Evolutionary conservation across 2,888 invertebrate genomes (phyloP).

Genomic region (Hydropsyche betteni): DNA sequence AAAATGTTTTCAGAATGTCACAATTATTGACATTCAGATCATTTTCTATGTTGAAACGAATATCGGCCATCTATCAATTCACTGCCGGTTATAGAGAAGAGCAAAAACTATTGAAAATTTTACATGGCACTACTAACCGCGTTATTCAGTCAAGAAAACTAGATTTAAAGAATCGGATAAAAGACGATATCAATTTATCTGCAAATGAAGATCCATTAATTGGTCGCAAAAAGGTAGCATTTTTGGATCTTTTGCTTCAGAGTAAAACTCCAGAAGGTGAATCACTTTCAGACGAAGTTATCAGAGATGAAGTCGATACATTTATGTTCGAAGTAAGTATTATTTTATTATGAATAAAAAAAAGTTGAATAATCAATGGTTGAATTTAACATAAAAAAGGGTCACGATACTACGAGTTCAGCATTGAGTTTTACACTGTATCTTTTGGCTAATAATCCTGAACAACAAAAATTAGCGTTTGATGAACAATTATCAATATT

Average conservation of each 20-base stretch:
- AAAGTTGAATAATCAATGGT: no score
- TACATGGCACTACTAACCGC: slow-evolving; percentile 54
- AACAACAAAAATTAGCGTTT: slow-evolving; percentile 56
- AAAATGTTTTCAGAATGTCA: slow-evolving; percentile 37
- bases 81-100: slow-evolving; percentile 62
- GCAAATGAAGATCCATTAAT: background rate
- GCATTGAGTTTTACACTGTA: slow-evolving; percentile 61
- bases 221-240: slow-evolving; percentile 54
- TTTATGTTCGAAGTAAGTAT: slow-evolving; percentile 58
- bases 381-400: slow-evolving; percentile 55
- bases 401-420: slow-evolving; percentile 63
- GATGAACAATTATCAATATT: slow-evolving; percentile 40
- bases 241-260: slow-evolving; percentile 57
- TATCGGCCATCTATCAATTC: slow-evolving; percentile 53
- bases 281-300: slow-evolving; percentile 55
- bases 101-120: slow-evolving; percentile 53
- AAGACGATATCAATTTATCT: background rate
- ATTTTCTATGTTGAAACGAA: slow-evolving; percentile 37
- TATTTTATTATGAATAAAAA: background rate
- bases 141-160: slow-evolving; percentile 9
- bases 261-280: slow-evolving; percentile 53
- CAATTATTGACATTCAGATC: slow-evolving; percentile 30
- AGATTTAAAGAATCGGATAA: background rate
- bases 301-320: slow-evolving; percentile 58
- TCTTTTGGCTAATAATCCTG: slow-evolving; percentile 58